These are phyloP conservation scores for Centropus bengalensis DNA, from an alignment of 2,113 vertebrate species.

Conservation along the genomic window DNA sequence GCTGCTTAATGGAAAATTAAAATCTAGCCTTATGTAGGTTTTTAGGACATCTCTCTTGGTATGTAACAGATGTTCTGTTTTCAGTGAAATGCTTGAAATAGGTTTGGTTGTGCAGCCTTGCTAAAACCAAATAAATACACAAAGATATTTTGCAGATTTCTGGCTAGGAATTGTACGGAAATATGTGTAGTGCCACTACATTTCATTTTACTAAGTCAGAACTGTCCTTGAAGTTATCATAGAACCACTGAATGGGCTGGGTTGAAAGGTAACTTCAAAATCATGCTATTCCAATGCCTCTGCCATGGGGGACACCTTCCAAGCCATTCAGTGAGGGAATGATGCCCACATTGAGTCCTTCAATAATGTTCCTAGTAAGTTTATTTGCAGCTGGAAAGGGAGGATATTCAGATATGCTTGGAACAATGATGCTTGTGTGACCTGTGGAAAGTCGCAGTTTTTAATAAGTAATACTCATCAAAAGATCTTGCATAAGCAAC, in stretches of 20 bases:
- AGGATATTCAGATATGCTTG: not conserved
- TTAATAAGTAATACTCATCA: not conserved
- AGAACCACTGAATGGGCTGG: no score
- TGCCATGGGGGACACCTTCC: not conserved
- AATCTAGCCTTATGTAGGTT: conserved; percentile 12
- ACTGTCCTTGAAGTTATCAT: not conserved
- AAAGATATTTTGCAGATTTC: not conserved
- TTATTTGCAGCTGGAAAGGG: not conserved
- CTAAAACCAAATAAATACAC: not conserved
- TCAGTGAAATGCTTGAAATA: not conserved
- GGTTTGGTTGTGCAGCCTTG: not conserved
- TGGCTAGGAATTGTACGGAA: not conserved
- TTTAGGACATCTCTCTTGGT: conserved; percentile 39
- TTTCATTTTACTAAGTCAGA: not conserved
- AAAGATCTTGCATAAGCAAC: not conserved
- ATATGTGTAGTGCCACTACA: accelerated
- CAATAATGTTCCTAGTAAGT: not conserved
- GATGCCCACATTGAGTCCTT: not conserved
- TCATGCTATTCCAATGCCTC: no score
- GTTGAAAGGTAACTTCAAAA: no score
- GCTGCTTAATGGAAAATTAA: conserved; percentile 5
- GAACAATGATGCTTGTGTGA: not conserved
- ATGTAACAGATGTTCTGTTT: not conserved
- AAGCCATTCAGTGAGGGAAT: not conserved
- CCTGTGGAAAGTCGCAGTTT: not conserved